Conservation (phyloP, 2,797 vertebrate species). For the Chiroxiphia lanceolata region DNA sequence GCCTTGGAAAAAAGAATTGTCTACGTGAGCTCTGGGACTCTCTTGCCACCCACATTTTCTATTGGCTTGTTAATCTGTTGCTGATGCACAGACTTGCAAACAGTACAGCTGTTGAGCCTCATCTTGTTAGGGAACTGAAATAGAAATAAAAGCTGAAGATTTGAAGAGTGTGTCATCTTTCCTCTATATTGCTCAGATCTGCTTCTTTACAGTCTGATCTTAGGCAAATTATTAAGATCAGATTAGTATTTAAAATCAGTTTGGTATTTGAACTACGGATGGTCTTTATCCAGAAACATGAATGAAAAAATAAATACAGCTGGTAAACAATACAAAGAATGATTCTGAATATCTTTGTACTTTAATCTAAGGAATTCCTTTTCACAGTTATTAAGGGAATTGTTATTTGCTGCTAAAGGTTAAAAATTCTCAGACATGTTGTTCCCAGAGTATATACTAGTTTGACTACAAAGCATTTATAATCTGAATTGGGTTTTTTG, state of each 20-base stretch:
- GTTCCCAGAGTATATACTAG: background rate
- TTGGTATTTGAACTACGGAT: background rate
- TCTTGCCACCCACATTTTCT: background rate
- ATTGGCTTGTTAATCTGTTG: background rate
- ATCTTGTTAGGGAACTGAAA: background rate
- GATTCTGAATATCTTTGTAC: background rate
- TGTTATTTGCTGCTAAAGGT: background rate
- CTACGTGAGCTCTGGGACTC: background rate
- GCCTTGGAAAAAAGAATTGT: background rate
- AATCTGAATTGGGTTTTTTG: background rate
- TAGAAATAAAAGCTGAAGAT: conserved; percentile 10
- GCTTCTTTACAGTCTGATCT: background rate
- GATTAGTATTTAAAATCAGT: too few relatives aligned
- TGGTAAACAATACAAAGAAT: background rate
- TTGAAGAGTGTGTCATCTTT: background rate
- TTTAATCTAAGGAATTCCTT: background rate
- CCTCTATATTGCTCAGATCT: background rate
- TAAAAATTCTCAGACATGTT: background rate
- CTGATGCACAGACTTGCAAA: background rate
- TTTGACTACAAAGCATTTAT: background rate
- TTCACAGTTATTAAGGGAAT: background rate
- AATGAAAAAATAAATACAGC: background rate
- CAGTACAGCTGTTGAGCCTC: background rate
- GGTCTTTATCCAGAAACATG: background rate
- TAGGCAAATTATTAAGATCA: conserved; percentile 22